Evolutionary conservation across 2,888 invertebrate genomes (phyloP), one percentile per base, ranked within the genome.

Genomic region (Polymixis flavicincta): DNA sequence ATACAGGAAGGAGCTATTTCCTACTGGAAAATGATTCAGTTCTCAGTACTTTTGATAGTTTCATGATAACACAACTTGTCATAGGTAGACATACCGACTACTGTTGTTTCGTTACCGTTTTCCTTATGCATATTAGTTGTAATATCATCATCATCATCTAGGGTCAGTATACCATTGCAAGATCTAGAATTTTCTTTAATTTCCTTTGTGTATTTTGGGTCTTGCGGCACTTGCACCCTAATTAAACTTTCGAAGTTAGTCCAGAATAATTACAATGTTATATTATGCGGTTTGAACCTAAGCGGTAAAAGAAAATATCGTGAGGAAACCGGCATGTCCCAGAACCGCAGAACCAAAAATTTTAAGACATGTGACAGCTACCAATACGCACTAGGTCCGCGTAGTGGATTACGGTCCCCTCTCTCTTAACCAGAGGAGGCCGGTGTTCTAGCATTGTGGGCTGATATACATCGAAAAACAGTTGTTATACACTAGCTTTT

Each of bases 21-120:
- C 61, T 67, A 70, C 42, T 28, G n/a, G 66, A 64, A 68, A 78
- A 72, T 89, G 85, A 88, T 81, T 86, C 78, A 88, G 59, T 81
- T 71, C 63, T 72, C 67, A 81, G 78, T 87, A 82, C 59, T 80
- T 82, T 74, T 79, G 63, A 77, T 86, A 73, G 64, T 68, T 65
- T 57, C 17, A 68, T 59, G 48, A 68, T 81, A 59, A 48, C 37
- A 59, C 25, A 11, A n/a, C 32, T 50, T 68, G 2, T 45, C 70
- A 85, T 85, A 85, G 82, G 75, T 74, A 88, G 88, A 89, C 87
- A 72, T 22, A 54, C 75, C 86, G 90, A 89, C 90, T 89, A 88
- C 87, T 22, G 17, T 14, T 57, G 5, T 28, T 52, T 70, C 22
- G 57, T 61, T 52, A 54, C 17, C 19, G 11, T 82, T 83, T 77